Evolutionary conservation across 1,140 invertebrate species (phyloP).

Genomic region (Drosophila punjabiensis): DNA sequence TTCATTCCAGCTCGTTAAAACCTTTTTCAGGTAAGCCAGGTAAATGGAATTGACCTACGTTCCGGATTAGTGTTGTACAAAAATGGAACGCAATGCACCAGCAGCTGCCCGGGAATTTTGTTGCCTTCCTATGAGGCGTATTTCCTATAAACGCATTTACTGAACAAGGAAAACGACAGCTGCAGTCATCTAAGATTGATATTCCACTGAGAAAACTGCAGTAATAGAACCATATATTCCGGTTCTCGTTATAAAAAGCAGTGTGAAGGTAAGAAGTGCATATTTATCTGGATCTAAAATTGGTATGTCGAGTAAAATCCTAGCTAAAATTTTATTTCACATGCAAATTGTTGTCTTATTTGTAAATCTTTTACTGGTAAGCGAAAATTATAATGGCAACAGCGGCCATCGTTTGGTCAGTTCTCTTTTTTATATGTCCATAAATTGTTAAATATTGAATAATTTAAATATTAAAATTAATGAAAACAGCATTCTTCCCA

Average conservation of each 20-base stretch:
- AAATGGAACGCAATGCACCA: conserved; percentile 8
- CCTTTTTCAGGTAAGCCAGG: conserved; percentile 38
- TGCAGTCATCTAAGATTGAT: conserved; percentile 12
- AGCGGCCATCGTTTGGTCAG: too few species aligned
- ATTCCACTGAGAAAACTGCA: neutral
- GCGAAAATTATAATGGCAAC: too few species aligned
- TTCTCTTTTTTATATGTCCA: too few species aligned
- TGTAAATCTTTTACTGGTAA: too few species aligned
- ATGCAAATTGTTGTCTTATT: too few species aligned
- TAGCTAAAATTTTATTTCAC: too few species aligned
- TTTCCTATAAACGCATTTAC: conserved; percentile 4
- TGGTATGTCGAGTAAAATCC: too few species aligned
- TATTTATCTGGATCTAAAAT: too few species aligned
- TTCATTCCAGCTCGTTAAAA: neutral
- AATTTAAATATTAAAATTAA: neutral
- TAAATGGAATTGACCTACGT: conserved; percentile 18
- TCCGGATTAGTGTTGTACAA: conserved; percentile 32
- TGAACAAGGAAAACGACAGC: conserved; percentile 17
- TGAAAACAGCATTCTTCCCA: neutral
- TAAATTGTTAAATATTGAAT: neutral
- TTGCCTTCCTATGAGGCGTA: conserved; percentile 49
- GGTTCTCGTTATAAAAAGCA: neutral
- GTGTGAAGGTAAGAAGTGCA: too few species aligned
- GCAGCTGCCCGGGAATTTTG: conserved; percentile 50
- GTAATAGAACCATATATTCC: neutral